Evolutionary conservation across 2,797 vertebrate species (phyloP).

Genomic region (Melanotaenia trifasciata): DNA sequence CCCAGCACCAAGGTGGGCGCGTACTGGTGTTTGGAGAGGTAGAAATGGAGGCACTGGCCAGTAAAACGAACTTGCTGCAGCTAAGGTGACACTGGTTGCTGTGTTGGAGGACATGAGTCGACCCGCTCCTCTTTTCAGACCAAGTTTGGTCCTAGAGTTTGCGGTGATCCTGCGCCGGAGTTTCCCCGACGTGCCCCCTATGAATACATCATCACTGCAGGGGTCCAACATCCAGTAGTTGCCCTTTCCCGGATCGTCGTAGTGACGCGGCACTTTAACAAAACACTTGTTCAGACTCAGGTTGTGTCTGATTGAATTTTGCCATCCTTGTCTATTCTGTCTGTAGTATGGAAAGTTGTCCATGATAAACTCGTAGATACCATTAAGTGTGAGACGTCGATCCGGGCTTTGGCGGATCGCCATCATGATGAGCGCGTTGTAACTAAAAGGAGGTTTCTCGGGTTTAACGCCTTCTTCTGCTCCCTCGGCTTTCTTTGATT

Average conservation of each 20-base stretch:
- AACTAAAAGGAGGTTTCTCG: slow-evolving; percentile 86
- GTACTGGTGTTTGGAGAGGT: slow-evolving; percentile 69
- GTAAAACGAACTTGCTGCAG: slow-evolving; percentile 78
- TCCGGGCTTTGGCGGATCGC: slow-evolving; percentile 85
- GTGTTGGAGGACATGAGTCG: slow-evolving; percentile 64
- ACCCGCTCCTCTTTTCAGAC: slow-evolving; percentile 70
- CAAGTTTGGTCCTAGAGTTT: slow-evolving; percentile 71
- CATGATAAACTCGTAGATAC: slow-evolving; percentile 88
- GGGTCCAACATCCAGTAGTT: slow-evolving; percentile 89
- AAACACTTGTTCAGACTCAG: slow-evolving; percentile 88
- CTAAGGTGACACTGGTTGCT: slow-evolving; percentile 73
- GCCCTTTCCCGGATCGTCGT: slow-evolving; percentile 86
- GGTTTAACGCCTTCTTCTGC: slow-evolving; percentile 54
- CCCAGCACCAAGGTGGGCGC: slow-evolving; percentile 57
- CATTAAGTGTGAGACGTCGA: slow-evolving; percentile 82
- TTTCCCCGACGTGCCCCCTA: slow-evolving; percentile 85
- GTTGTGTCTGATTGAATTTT: slow-evolving; percentile 88
- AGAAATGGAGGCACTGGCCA: slow-evolving; percentile 83
- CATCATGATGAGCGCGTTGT: slow-evolving; percentile 89
- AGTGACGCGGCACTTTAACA: slow-evolving; percentile 86
- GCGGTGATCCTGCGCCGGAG: slow-evolving; percentile 76
- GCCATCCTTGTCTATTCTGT: slow-evolving; percentile 86
- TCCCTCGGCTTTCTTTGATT: slow-evolving; percentile 40
- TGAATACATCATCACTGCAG: slow-evolving; percentile 87
- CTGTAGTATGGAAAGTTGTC: slow-evolving; percentile 85